phyloP scores from a whole-genome alignment of 2,113 vertebrate genomes.

The Mustela nigripes region DNA sequence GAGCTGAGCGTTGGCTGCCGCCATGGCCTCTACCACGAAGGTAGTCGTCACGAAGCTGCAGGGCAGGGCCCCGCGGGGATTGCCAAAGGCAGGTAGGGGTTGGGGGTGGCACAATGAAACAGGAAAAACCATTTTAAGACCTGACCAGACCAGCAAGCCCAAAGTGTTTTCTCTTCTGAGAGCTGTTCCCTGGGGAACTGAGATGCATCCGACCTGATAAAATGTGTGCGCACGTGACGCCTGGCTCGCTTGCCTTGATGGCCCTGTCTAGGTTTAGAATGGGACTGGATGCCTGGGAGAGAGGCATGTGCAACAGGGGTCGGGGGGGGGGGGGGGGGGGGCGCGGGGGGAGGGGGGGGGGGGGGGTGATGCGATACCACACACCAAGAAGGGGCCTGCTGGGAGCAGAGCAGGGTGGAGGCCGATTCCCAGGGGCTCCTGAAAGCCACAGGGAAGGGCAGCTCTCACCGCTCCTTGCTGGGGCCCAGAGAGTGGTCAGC shows the following conservation, averaged over 20 bases:
- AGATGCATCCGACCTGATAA: background rate
- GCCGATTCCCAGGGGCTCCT: background rate
- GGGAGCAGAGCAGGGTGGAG: background rate
- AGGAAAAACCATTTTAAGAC: background rate
- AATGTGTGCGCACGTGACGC: rapidly evolving
- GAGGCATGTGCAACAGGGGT: background rate
- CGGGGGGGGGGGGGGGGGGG: background rate
- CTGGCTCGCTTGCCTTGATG: rapidly evolving
- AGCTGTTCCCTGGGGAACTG: background rate
- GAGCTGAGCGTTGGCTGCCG: conserved; percentile 96
- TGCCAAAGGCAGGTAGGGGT: background rate
- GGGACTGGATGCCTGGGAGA: rapidly evolving
- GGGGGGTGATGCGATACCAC: rapidly evolving
- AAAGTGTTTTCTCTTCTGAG: background rate
- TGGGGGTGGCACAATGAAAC: background rate
- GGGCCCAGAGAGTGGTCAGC: background rate
- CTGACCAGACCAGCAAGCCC: background rate
- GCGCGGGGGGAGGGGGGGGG: too few relatives aligned
- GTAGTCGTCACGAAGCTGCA: conserved; percentile 98
- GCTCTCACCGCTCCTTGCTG: background rate
- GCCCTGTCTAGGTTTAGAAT: background rate
- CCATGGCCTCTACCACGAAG: conserved; percentile 99
- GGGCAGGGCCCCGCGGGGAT: background rate
- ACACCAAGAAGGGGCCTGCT: background rate
- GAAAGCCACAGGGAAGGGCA: background rate